Conservation (phyloP, 1,140 invertebrate genomes). For the Vanessa atalanta region DNA sequence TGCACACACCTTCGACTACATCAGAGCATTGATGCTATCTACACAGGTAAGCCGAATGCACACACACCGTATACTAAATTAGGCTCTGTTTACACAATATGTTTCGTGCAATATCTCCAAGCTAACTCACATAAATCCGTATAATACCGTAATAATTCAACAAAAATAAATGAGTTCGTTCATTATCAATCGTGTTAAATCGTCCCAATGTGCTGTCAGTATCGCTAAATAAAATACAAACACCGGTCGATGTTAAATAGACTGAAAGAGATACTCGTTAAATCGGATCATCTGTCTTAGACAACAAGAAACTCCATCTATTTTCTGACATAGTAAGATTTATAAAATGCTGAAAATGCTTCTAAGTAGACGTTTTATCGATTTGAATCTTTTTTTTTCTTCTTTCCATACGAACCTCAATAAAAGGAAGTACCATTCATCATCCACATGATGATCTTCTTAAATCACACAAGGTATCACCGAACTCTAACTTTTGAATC, state of each 20-base stretch:
- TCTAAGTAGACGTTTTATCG: too few relatives aligned
- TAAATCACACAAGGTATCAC: too few relatives aligned
- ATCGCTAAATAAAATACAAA: conserved; percentile 12
- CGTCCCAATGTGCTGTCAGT: background rate
- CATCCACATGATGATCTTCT: too few relatives aligned
- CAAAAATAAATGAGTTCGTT: background rate
- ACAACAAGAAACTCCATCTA: conserved; percentile 3
- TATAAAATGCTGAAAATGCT: background rate
- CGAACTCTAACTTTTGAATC: too few relatives aligned
- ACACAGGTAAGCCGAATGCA: conserved; percentile 84
- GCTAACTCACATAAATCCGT: too few relatives aligned
- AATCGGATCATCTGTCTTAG: conserved; percentile 12
- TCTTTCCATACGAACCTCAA: too few relatives aligned
- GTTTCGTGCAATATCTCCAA: too few relatives aligned
- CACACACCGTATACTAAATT: too few relatives aligned
- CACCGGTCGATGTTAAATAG: conserved; percentile 12
- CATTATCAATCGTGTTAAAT: background rate
- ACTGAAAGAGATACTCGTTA: background rate
- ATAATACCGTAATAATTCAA: background rate
- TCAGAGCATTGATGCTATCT: conserved; percentile 89
- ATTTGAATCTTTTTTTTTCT: too few relatives aligned
- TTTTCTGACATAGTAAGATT: background rate
- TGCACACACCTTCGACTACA: conserved; percentile 84
- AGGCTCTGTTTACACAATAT: too few relatives aligned
- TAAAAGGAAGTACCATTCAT: too few relatives aligned